Base-by-base conservation (phyloP, 2,888 invertebrate genomes). In the Megalurothrips usitatus region DNA sequence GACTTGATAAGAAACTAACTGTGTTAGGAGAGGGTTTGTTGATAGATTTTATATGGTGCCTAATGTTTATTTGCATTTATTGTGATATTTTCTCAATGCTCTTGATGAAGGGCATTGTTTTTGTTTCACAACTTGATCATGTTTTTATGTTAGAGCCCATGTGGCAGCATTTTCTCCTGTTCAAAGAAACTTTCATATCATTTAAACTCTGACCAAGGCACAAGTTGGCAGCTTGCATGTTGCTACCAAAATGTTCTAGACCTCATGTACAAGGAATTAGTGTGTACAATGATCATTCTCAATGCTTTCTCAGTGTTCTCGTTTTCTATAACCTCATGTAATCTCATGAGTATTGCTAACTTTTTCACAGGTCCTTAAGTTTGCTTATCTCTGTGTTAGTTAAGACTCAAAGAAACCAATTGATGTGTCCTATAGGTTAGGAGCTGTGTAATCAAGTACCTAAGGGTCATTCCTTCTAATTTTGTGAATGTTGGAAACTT, bases 281-380 rank as follows among this genome's bases (percentile, higher is more conserved):
- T 58, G 26, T 26, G 68, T 23, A 75, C 26, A 26, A 12, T 75
- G 11, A 75, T 75, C 58, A 26, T 75, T 75, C 68, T 75, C 26
- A 75, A 75, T 75, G 68, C 68, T 75, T 75, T 75, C 68, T 75
- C 68, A 75, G 68, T 75, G 68, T 75, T 58, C 58, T 58, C 58
- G 58, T 58, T 75, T 75, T 75, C 68, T 75, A 75, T 75, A 8
- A 75, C 11, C 58, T 58, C 58, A 58, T 58, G 34, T 43, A 4
- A 43, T 43, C 34, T 43, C 9, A 75, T 75, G 68, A 10, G 26
- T 10, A 23, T 23, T 68, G 68, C 26, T 10, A 75, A 75, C 68
- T 75, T 26, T 10, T 75, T 26, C 26, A 26, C 68, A 23, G 68
- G 68, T 23, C 58, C 14, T 11, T 17, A 58, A 19, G 58, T 58